Evolutionary conservation across 2,797 vertebrate genomes (phyloP).

Genomic region (Hippopotamyrus pictus): DNA sequence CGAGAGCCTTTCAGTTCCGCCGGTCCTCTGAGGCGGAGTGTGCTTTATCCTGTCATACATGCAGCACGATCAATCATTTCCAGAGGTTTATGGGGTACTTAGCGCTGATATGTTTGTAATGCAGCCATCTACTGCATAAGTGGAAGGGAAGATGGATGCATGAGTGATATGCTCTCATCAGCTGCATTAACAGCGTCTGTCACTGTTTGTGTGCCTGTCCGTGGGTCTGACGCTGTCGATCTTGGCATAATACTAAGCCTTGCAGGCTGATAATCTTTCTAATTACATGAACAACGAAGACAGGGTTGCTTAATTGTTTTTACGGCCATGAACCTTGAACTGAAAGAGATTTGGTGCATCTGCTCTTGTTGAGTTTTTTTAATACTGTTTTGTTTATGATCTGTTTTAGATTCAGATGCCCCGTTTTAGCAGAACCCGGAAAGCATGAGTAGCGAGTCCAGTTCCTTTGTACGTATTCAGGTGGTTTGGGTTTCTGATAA

Average conservation of each 20-base stretch:
- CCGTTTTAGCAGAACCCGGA: background rate
- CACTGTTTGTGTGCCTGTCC: background rate
- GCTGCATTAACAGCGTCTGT: background rate
- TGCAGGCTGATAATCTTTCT: slow-evolving; percentile 35
- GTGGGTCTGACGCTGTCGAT: background rate
- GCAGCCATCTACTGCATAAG: background rate
- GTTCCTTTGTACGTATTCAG: background rate
- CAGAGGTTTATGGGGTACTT: background rate
- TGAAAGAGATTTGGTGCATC: slow-evolving; percentile 44
- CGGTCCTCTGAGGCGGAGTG: background rate
- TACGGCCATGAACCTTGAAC: slow-evolving; percentile 44
- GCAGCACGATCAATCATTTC: background rate
- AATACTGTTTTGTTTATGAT: background rate
- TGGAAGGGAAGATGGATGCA: background rate
- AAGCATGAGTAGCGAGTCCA: background rate
- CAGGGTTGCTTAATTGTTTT: slow-evolving; percentile 46
- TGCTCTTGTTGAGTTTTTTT: slow-evolving; percentile 5
- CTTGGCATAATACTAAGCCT: slow-evolving; percentile 29
- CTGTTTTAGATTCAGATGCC: background rate
- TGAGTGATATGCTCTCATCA: background rate
- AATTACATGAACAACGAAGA: slow-evolving; percentile 48
- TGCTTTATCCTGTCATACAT: background rate
- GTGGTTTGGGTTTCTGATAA: background rate
- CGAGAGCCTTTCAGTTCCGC: background rate
- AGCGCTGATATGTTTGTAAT: background rate